Conservation (phyloP, 2,113 vertebrate genomes). For the Setophaga petechia region DNA sequence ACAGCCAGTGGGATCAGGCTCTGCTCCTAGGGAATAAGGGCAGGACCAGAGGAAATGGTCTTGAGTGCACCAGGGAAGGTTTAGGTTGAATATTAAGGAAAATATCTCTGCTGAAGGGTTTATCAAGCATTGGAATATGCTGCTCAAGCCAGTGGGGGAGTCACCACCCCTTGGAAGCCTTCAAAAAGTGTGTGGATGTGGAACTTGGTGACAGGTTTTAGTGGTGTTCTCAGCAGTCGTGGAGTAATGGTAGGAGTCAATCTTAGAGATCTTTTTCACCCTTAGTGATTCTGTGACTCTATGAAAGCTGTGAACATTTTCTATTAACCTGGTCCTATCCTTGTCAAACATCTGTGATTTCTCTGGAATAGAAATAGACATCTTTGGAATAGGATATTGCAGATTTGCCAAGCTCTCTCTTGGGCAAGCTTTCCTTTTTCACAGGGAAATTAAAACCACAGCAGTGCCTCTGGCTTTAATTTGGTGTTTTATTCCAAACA, state of each 20-base stretch:
- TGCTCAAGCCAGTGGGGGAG: background rate
- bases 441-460: background rate
- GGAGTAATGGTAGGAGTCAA: background rate
- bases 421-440: background rate
- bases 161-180: background rate
- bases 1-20: background rate
- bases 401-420: background rate
- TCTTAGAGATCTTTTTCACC: background rate
- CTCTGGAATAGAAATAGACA: background rate
- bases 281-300: background rate
- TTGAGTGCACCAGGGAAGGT: background rate
- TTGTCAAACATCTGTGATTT: background rate
- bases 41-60: background rate
- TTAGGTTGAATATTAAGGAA: background rate
- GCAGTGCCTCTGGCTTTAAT: background rate
- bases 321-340: background rate
- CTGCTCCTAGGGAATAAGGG: background rate
- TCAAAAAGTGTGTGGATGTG: background rate
- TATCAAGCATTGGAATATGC: background rate
- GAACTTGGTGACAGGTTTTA: background rate
- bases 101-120: background rate
- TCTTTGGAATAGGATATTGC: background rate
- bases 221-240: background rate
- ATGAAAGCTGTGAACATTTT: background rate
- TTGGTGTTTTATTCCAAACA: accelerated